Evolutionary conservation across 1,140 invertebrate species (phyloP), one percentile per base, ranked within the genome.

Genomic region (Cherax quadricarinatus): DNA sequence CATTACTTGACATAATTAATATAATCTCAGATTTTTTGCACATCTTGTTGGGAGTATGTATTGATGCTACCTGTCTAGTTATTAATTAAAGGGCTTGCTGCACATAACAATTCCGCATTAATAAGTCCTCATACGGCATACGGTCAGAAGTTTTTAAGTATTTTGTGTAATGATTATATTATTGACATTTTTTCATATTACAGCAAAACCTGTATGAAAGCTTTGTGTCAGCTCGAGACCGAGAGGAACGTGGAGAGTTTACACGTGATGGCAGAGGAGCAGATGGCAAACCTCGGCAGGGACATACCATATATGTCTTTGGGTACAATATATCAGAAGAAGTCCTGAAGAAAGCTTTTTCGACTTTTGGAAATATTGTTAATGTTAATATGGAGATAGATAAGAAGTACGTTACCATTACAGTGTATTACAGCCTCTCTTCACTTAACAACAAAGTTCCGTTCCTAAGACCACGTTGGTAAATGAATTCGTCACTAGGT

Each of bases 321-420:
- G 98, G 98, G 4, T 96, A 97, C 93, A 97, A 97, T 93, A 97
- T 98, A 78, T 97, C 97, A 0, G 97, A 98, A 94, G 97, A 98
- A 79, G 97, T 98, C 92, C 95, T 98, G 0, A 97, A 97, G 94
- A 98, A 97, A 94, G 96, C 97, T 73, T 98, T 98, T 94, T 96
- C 96, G 80, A 96, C 96, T 51, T 97, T 97, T 95, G 98, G 98
- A 62, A 97, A 96, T 93, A 98, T 98, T 94, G 96, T 98, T 0
- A 98, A 98, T 95, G 97, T 98, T n/a, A 97, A 97, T 1, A 98
- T 98, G 97, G 98, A 98, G 95, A 96, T 97, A 93, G 97, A 98
- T 93, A 98, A 98, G 95, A 97, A 98, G 97, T 98, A 95, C 94
- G 95, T 94, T 79, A 60, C 3, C 16, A 60, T 9, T 60, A 60